These are phyloP conservation scores for Chymomyza procnemis DNA, from an alignment of 2,888 invertebrate genomes.

Conservation along the genomic window DNA sequence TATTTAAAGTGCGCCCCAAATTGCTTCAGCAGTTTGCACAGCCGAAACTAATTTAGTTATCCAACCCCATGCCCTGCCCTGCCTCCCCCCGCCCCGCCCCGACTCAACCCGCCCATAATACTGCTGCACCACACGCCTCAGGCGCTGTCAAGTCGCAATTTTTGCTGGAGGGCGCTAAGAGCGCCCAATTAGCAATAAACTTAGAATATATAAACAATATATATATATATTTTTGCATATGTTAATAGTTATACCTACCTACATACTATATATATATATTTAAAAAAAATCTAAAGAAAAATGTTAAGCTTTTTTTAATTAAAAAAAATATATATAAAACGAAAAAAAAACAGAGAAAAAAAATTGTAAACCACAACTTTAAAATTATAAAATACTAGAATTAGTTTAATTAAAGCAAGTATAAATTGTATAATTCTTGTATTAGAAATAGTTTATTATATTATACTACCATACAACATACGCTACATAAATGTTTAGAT, in stretches of 20 bases:
- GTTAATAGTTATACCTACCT: not conserved
- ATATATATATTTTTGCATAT: not conserved
- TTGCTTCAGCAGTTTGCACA: conserved; percentile 61
- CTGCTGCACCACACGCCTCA: conserved; percentile 34
- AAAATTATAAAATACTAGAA: conserved; percentile 36
- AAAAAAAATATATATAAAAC: conserved; percentile 30
- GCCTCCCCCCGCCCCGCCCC: conserved; percentile 35
- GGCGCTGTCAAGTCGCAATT: conserved; percentile 47
- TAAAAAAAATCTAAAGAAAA: conserved; percentile 23
- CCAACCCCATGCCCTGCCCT: conserved; percentile 39
- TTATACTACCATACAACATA: not conserved
- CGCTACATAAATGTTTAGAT: conserved; percentile 55
- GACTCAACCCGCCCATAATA: not conserved
- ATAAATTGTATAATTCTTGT: conserved; percentile 70
- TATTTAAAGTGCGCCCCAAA: conserved; percentile 42
- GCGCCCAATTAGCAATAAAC: conserved; percentile 48
- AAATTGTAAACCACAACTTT: conserved; percentile 36
- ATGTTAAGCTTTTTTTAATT: conserved; percentile 27
- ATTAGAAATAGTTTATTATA: conserved; percentile 42
- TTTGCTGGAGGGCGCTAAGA: conserved; percentile 61
- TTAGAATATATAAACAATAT: conserved; percentile 23
- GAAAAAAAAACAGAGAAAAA: conserved; percentile 25
- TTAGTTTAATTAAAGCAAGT: conserved; percentile 58
- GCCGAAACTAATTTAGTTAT: not conserved
- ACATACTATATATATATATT: conserved; percentile 14